Evolutionary conservation across 2,888 invertebrate species (phyloP), one percentile per base, ranked within the genome.

Genomic region (Eupithecia subfuscata): DNA sequence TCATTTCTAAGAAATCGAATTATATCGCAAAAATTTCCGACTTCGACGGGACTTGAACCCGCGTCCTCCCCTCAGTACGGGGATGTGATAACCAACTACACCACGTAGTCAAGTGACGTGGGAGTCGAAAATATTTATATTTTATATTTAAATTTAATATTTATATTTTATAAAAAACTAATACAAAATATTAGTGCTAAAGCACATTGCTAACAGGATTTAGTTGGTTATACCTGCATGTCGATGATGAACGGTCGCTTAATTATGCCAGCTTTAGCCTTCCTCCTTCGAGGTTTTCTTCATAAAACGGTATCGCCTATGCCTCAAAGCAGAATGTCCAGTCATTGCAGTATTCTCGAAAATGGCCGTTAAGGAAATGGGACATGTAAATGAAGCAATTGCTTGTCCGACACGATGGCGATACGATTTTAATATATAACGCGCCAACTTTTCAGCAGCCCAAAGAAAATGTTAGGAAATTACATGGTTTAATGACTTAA

Each of bases 331-430:
- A 68, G 40, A 40, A 37, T 92, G 94, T 91, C 92, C 94, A 92
- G 87, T 93, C 90, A 94, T 93, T 92, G 90, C 86, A 80, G 92
- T 91, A 95, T 95, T 77, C 86, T 89, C 86, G 85, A 90, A 89
- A 91, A 91, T 84, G 88, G 86, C 88, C 85, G 87, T 91, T 90
- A 91, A 90, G 90, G 88, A 91, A 92, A 92, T 91, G 88, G 90
- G 88, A 89, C 90, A 92, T 92, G 91, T 90, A 91, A 92, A 92
- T 89, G 89, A 88, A 89, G 88, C 83, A 80, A 83, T 87, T 84
- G 83, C 83, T 76, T 76, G 79, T 75, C 70, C 75, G 72, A 76
- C 74, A 74, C 78, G 78, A 79, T 71, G 65, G 64, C 74, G 69
- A 78, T 74, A 75, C 69, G 71, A 76, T 78, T 76, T 75, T 67